Evolutionary conservation across 2,888 invertebrate genomes (phyloP).

Genomic region (Aethes cnicana): DNA sequence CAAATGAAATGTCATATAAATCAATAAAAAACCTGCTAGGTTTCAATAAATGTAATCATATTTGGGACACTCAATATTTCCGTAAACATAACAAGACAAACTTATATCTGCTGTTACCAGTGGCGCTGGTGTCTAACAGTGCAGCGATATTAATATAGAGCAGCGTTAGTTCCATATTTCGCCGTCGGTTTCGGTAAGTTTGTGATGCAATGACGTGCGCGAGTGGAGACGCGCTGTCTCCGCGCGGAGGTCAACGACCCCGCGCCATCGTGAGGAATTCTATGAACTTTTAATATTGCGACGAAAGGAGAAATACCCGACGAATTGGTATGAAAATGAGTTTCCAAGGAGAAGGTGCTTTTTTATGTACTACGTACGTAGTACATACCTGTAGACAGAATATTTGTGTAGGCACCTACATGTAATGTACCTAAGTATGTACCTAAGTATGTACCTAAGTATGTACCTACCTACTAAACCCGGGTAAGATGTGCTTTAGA

Average conservation of each 20-base stretch:
- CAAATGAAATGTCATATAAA: no score
- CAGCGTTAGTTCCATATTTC: conserved; percentile 10
- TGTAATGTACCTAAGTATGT: no score
- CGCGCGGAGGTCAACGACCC: conserved; percentile 26
- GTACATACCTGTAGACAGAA: no score
- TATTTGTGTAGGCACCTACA: no score
- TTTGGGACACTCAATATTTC: conserved; percentile 13
- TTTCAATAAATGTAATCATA: conserved; percentile 15
- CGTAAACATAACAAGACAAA: conserved; percentile 2
- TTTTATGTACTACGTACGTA: no score
- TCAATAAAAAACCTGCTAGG: conserved; percentile 2
- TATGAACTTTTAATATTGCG: conserved; percentile 29
- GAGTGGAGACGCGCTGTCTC: conserved; percentile 29
- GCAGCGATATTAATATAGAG: not conserved
- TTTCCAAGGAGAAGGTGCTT: not conserved
- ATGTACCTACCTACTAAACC: no score
- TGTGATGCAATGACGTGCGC: conserved; percentile 9
- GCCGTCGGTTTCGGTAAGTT: not conserved
- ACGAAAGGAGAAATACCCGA: conserved; percentile 10
- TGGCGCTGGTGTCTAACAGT: conserved; percentile 7
- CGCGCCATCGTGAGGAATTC: conserved; percentile 25
- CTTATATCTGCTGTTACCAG: not conserved
- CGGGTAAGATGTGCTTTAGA: no score
- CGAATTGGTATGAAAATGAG: conserved; percentile 9
- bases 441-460: no score